Evolutionary conservation across 2,797 vertebrate genomes (phyloP), one percentile per base, ranked within the genome.

Genomic region (Pyrocephalus nanus): DNA sequence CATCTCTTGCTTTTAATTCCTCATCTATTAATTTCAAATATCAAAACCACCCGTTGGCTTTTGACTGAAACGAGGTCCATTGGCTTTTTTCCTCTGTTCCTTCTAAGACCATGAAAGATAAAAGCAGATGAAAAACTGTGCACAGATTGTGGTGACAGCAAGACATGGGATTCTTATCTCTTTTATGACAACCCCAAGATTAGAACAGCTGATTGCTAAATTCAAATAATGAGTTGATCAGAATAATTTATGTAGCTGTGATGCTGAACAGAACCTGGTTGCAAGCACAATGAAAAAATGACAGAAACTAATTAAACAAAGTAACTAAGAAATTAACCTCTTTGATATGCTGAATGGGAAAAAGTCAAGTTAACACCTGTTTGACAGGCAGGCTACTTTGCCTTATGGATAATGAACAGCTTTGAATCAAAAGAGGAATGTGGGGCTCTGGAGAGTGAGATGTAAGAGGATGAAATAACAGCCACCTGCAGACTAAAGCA

Each of bases 1-100:
- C 92, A 88, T 88, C 91, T 93, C 82, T 81, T 95, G 81, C 82
- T 93, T 88, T 77, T 86, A 88, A 60, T 83, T 78, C 40, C 58
- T 81, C 5, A 1, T 81, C 88, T 69, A 47, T 79, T 93, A 81
- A 87, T 91, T 93, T 90, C 30, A 88, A 53, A 73, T 91, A 94
- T 86, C 82, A 90, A 75, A 93, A 32, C 45, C 73, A 30, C 60
- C 93, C 4, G 0, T 29, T 86, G 87, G 51, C 42, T 91, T 92
- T 77, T 62, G 55, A 57, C 62, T 69, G 87, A 70, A 88, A 30
- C 48, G 61, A 58, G 62, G 34, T 58, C 69, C 4, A 0, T 29
- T 83, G 85, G 45, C 72, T 67, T 93, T 91, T 65, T 76, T 11
- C 50, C 87, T 89, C 74, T 84, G 55, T 91, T 94, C 66, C 71